Percentiles rank a stretch among this genome's conserved stretches.
phyloP scores from a whole-genome alignment of 2,113 vertebrate genomes.

The Mesembrinibis cayennensis region DNA sequence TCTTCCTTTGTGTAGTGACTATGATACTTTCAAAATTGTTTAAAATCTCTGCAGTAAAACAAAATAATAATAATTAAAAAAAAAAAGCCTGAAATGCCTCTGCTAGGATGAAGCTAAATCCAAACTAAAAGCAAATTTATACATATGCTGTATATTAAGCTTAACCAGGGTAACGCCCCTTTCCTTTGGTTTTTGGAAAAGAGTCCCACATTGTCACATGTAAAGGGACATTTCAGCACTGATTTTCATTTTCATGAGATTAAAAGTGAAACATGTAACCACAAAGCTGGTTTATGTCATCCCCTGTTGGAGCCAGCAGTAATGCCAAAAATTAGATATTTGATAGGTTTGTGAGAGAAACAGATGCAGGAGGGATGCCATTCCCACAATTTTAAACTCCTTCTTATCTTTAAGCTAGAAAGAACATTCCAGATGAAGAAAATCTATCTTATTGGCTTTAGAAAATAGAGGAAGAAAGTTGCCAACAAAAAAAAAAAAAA shows the following conservation, averaged over 20 bases:
- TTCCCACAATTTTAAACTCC: constrained; percentile 87
- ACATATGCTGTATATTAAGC: constrained; percentile 76
- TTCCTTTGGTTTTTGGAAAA: constrained; percentile 73
- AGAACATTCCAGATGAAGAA: constrained; percentile 83
- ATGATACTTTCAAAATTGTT: constrained; percentile 35
- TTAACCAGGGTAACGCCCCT: constrained; percentile 73
- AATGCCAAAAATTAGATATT: constrained; percentile 90
- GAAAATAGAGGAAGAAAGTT: constrained; percentile 75
- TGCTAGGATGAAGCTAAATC: constrained; percentile 24
- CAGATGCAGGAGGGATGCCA: constrained; percentile 86
- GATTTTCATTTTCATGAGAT: constrained; percentile 85
- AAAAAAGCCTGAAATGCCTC: constrained; percentile 32
- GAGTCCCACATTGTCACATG: constrained; percentile 78
- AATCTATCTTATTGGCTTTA: constrained; percentile 80
- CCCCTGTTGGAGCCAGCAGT: constrained; percentile 81
- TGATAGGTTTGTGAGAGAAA: constrained; percentile 90
- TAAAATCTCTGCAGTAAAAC: not conserved
- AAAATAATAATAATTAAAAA: not conserved
- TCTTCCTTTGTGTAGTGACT: not conserved
- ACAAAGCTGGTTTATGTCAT: constrained; percentile 92
- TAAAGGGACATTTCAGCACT: constrained; percentile 79
- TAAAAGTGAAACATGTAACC: constrained; percentile 87
- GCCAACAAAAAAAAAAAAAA: constrained; percentile 61
- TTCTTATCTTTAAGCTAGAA: constrained; percentile 89
- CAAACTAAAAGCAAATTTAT: constrained; percentile 64